A percentile compares a stretch with the other conserved stretches of the same genome.
Conservation (phyloP, 2,113 vertebrate species). For the Saguinus midas region DNA sequence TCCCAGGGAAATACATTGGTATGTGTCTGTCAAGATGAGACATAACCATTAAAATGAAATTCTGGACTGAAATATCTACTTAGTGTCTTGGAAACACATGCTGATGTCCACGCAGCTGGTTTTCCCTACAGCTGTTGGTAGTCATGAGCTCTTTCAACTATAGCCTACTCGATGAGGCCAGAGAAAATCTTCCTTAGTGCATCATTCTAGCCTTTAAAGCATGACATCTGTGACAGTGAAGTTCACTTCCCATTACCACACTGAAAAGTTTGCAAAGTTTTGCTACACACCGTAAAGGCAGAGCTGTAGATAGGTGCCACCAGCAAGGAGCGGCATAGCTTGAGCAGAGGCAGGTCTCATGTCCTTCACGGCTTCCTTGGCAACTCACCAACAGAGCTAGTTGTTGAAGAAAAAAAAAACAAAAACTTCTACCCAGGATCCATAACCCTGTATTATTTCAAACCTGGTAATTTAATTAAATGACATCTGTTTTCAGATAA, state of each 20-base stretch:
- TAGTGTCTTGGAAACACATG: neutral
- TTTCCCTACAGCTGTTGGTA: neutral
- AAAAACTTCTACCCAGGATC: neutral
- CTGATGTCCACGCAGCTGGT: neutral
- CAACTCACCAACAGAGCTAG: neutral
- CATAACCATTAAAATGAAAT: neutral
- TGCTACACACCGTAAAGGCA: neutral
- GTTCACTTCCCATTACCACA: neutral
- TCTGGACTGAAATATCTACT: neutral
- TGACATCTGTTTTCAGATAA: neutral
- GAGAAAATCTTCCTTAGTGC: neutral
- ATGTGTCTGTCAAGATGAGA: neutral
- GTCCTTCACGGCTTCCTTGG: neutral
- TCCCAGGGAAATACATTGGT: neutral
- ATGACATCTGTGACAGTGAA: neutral
- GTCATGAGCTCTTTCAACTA: neutral
- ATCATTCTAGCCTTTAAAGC: neutral
- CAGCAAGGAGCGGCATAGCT: neutral
- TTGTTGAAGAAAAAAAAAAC: neutral
- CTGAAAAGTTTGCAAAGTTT: neutral
- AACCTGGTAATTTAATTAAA: neutral
- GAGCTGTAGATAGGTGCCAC: neutral
- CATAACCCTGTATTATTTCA: neutral
- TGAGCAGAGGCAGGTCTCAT: neutral
- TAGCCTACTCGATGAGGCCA: neutral